phyloP scores from a whole-genome alignment of 1,140 invertebrate genomes.

The Drosophila fuyamai region DNA sequence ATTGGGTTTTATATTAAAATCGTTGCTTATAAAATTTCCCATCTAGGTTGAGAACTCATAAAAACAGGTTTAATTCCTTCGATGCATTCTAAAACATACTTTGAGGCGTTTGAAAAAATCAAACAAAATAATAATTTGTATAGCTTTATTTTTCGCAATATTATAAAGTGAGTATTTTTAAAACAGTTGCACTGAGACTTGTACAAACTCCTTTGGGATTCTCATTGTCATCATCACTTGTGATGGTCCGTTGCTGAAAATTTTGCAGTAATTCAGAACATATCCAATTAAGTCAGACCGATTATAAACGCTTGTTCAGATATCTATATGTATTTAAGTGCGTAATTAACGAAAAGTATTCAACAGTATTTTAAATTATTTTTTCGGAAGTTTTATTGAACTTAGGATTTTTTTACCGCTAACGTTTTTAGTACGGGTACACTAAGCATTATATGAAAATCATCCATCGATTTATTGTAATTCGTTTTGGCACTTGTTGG shows the following conservation, averaged over 20 bases:
- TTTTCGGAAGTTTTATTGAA: background rate
- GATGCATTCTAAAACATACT: background rate
- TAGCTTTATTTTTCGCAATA: background rate
- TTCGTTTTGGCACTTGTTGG: background rate
- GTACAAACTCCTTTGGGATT: background rate
- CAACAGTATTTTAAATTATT: background rate
- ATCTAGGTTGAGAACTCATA: background rate
- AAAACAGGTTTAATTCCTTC: background rate
- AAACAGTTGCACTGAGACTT: background rate
- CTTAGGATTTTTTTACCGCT: background rate
- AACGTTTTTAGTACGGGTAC: constrained; percentile 3
- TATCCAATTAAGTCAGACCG: background rate
- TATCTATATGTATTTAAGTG: too few relatives aligned
- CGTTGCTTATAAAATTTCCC: background rate
- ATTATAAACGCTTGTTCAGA: background rate
- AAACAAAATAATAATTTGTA: background rate
- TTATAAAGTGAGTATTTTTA: background rate
- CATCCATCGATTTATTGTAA: background rate
- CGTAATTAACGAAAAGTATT: constrained; percentile 1
- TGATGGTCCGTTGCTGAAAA: too few relatives aligned
- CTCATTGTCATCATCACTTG: too few relatives aligned
- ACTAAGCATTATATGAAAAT: constrained; percentile 1
- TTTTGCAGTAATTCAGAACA: background rate
- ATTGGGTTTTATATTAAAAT: constrained; percentile 2
- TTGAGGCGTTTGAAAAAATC: constrained; percentile 8